A percentile compares a stretch with the other conserved stretches of the same genome.
Conservation (phyloP, 2,113 vertebrate genomes). For the Prionailurus bengalensis region DNA sequence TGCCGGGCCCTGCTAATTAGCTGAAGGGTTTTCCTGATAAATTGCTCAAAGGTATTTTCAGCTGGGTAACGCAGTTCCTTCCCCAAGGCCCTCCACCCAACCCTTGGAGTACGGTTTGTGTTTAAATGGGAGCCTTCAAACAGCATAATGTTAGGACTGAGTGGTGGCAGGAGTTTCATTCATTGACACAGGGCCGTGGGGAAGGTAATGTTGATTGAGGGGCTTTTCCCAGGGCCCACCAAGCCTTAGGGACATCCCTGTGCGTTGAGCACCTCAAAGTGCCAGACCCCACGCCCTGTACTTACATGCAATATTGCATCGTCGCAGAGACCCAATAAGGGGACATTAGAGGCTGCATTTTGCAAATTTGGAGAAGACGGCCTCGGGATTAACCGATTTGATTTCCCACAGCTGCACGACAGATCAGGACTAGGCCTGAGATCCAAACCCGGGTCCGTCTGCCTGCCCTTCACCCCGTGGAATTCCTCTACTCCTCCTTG, state of each 20-base stretch:
- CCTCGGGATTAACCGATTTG: background rate
- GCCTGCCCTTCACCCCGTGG: background rate
- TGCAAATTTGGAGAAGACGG: background rate
- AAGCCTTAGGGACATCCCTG: background rate
- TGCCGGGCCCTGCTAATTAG: background rate
- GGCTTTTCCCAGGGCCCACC: background rate
- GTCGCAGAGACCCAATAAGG: background rate
- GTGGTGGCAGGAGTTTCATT: background rate
- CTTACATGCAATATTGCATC: rapidly evolving
- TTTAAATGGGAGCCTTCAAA: background rate
- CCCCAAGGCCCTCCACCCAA: background rate
- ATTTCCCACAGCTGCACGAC: background rate
- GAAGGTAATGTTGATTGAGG: background rate
- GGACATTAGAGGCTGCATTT: background rate
- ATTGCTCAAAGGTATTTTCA: background rate
- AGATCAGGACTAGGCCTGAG: too few species aligned
- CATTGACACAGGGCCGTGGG: background rate
- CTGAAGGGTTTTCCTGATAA: background rate
- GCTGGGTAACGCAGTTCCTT: background rate
- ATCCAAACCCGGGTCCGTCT: background rate
- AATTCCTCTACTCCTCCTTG: rapidly evolving
- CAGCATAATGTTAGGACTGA: rapidly evolving
- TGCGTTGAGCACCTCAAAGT: rapidly evolving
- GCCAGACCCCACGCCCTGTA: rapidly evolving
- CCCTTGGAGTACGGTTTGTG: background rate